Conservation (phyloP, 2,113 vertebrate species). For the Rhabdomys dilectus region DNA sequence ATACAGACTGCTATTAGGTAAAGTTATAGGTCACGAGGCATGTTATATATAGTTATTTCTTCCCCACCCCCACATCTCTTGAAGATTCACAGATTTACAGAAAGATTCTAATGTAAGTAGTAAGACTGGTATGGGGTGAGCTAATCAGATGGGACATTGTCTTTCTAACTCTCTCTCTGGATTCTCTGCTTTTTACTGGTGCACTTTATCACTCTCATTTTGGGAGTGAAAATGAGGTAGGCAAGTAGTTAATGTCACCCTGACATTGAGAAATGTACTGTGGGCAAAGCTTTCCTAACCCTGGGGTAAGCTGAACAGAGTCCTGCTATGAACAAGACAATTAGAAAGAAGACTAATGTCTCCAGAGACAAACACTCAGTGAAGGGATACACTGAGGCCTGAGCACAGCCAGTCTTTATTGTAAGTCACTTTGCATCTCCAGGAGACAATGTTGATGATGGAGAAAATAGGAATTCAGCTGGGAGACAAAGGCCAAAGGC, state of each 20-base stretch:
- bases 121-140: background rate
- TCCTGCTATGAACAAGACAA: background rate
- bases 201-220: background rate
- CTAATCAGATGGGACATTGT: background rate
- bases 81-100: background rate
- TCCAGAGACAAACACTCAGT: background rate
- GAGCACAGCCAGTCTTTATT: fast-evolving
- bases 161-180: background rate
- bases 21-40: too few relatives aligned
- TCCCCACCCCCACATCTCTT: too few relatives aligned
- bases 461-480: fast-evolving
- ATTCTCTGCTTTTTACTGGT: background rate
- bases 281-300: conserved; percentile 47
- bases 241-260: background rate
- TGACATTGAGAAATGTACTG: conserved; percentile 45
- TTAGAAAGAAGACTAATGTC: background rate
- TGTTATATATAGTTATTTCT: background rate
- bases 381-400: too few relatives aligned
- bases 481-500: background rate
- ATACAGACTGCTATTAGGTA: too few relatives aligned
- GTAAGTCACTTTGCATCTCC: background rate
- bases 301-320: background rate
- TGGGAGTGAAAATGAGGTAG: background rate
- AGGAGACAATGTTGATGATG: background rate
- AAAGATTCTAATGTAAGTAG: background rate